These are phyloP conservation scores for Aquatica leii DNA, from an alignment of 2,888 invertebrate species.

Conservation along the genomic window DNA sequence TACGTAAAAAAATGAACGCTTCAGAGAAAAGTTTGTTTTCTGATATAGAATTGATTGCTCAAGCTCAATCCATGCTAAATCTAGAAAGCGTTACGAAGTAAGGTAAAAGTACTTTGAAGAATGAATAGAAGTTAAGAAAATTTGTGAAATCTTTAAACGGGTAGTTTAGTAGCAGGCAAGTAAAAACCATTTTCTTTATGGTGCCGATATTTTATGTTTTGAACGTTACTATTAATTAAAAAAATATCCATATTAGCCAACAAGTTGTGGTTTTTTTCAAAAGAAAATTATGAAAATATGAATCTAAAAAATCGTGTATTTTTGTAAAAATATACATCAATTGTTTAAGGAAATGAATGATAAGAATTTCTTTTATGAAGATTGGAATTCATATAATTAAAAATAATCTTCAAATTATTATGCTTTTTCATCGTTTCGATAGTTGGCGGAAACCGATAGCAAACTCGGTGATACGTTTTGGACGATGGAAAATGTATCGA, in stretches of 20 bases:
- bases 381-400: too few relatives aligned
- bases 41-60: neutral
- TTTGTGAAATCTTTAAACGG: neutral
- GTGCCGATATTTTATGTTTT: too few relatives aligned
- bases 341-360: neutral
- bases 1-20: neutral
- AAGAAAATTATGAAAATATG: too few relatives aligned
- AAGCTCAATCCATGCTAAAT: neutral
- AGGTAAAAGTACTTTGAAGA: neutral
- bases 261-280: too few relatives aligned
- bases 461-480: neutral
- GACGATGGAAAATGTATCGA: neutral
- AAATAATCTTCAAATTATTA: neutral
- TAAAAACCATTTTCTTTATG: neutral
- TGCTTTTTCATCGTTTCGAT: neutral
- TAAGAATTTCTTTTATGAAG: neutral
- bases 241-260: too few relatives aligned
- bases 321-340: too few relatives aligned
- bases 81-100: neutral
- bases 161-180: neutral
- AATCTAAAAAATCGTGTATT: too few relatives aligned
- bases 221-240: too few relatives aligned
- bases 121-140: neutral
- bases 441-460: neutral
- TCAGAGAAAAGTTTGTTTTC: neutral